These are phyloP conservation scores for Diprion similis DNA, from an alignment of 1,140 invertebrate species.

Conservation along the genomic window DNA sequence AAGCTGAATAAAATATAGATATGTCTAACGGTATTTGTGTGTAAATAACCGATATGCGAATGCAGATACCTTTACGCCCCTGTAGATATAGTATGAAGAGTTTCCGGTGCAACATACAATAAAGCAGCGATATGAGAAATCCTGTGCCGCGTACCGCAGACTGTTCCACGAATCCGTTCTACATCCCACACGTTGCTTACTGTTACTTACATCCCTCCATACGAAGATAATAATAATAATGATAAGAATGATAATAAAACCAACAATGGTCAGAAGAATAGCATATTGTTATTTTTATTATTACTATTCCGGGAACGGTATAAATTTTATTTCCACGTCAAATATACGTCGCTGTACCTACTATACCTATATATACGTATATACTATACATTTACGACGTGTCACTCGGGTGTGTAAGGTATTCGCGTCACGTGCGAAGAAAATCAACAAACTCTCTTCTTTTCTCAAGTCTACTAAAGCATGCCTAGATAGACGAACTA, in stretches of 20 bases:
- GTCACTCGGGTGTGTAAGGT: not conserved
- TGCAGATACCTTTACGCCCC: not conserved
- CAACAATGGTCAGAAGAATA: too few species aligned
- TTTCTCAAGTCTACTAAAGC: conserved; percentile 29
- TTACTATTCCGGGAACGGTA: not conserved
- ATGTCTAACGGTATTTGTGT: not conserved
- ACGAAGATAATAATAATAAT: too few species aligned
- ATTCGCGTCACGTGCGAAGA: conserved; percentile 46
- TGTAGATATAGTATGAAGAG: not conserved
- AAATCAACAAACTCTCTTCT: conserved; percentile 40
- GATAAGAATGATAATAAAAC: too few species aligned
- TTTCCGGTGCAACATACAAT: not conserved
- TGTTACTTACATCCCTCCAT: not conserved
- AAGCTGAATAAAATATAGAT: not conserved
- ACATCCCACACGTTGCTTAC: not conserved
- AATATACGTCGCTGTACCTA: not conserved
- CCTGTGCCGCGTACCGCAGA: not conserved
- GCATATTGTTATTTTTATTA: not conserved
- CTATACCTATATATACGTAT: conserved; percentile 18
- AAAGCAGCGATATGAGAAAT: conserved; percentile 7
- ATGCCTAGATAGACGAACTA: too few species aligned
- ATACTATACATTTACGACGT: not conserved
- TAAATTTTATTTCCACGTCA: conserved; percentile 37
- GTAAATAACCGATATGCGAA: not conserved
- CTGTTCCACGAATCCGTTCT: not conserved